Evolutionary conservation across 2,888 invertebrate species (phyloP), one percentile per base, ranked within the genome.

Genomic region (Chouioia cunea): DNA sequence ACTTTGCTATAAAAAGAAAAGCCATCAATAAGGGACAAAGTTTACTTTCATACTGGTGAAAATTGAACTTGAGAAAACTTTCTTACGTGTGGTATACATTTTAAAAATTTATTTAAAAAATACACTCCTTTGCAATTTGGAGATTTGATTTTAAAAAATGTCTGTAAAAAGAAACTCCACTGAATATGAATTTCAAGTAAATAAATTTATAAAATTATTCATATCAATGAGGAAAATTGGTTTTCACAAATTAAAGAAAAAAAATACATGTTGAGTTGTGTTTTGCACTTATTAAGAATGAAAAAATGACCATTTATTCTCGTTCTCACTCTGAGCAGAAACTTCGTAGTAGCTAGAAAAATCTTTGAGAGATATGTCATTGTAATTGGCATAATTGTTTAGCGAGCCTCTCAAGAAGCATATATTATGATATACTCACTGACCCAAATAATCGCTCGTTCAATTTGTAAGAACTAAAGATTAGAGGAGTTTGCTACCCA

Each of bases 271-370:
- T 60, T 72, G 58, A 60, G 3, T 52, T 47, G 56, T 46, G 47
- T 63, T 59, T 54, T 36, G 46, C 14, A 46, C 52, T 53, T 63
- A 67, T 65, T 64, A 60, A 60, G 6, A 64, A 72, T 65, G 68
- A 65, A 65, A 36, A 67, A 69, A 68, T 68, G 65, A 20, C 62
- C 27, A 27, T 62, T 65, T 43, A 53, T 36, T 50, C 54, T 48
- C 47, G n/a, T 65, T 56, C 18, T 56, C 22, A 23, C 22, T 44
- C 65, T 66, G 58, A 66, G 73, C 70, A 59, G 70, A 73, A 73
- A 69, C 66, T 70, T 57, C 54, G 16, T 58, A 50, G 44, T 60
- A 22, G 23, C 14, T 20, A 16, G 18, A 53, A 58, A 48, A 46
- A 23, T 27, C 47, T 43, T 54, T 14, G 8, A 44, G 52, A n/a